Evolutionary conservation across 30 jellyfish, hydroid and myxozoan species (phyloP).

Genomic region (Rhopilema esculentum): DNA sequence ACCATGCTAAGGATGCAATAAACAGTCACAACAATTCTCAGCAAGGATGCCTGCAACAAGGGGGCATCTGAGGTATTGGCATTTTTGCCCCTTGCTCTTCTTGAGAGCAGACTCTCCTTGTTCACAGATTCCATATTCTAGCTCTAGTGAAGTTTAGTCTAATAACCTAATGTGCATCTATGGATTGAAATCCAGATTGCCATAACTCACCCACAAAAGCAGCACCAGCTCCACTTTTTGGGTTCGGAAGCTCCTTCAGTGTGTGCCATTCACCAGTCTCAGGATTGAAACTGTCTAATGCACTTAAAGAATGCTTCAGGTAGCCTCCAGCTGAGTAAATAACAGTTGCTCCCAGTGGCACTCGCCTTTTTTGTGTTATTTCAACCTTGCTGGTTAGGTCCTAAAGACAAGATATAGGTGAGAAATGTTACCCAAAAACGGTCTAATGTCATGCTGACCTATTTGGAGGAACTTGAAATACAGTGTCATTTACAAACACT

Average conservation of each 20-base stretch:
- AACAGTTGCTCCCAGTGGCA: constrained; percentile 83
- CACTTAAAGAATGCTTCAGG: constrained; percentile 71
- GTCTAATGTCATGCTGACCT: background rate
- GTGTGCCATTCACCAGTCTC: constrained; percentile 84
- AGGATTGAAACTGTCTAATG: constrained; percentile 77
- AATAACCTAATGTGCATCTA: no score
- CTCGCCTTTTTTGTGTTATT: constrained; percentile 65
- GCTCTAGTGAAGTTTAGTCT: no score
- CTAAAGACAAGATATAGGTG: background rate
- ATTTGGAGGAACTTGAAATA: background rate
- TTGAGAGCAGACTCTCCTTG: no score
- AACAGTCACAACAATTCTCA: no score
- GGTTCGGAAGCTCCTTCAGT: constrained; percentile 73
- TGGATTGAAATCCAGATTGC: no score
- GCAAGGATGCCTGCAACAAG: no score
- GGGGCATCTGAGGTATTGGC: no score
- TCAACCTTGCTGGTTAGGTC: constrained; percentile 57
- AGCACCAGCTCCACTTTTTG: constrained; percentile 98
- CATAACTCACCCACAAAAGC: constrained; percentile 83
- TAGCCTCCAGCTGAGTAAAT: constrained; percentile 95
- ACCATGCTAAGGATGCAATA: no score
- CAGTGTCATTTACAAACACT: no score
- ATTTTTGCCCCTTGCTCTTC: no score
- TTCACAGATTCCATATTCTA: no score
- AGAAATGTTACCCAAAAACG: background rate